Evolutionary conservation across 1,140 invertebrate genomes (phyloP), one percentile per base, ranked within the genome.

Genomic region (Leptoteleia sp.): DNA sequence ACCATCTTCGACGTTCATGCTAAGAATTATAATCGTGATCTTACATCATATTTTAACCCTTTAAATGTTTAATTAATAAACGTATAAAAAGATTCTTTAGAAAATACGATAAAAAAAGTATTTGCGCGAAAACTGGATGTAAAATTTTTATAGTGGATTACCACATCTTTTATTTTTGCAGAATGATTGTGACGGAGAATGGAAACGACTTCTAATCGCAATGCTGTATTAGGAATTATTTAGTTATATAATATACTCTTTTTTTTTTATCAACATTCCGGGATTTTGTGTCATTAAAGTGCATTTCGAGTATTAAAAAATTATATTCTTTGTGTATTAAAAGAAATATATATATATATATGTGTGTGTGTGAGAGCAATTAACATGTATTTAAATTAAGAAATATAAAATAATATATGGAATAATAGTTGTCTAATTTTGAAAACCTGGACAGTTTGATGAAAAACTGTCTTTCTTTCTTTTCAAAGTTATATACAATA

Each of bases 131-230:
- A 22, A 22, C 19, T 22, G n/a, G n/a, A n/a, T n/a, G n/a, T n/a
- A n/a, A 22, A 22, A 22, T 22, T 47, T 47, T 4, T 7, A 16
- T 7, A 6, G 1, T 8, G 8, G 15, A 9, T 38, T 52, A 37
- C 15, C 35, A 61, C 12, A 50, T 9, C 43, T 37, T 82, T 76
- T 84, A 35, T 77, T 76, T 84, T 89, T 87, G 13, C 88, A 90
- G 89, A 88, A 76, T 57, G 89, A 90, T 85, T 88, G 89, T 70
- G 68, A 76, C 16, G 92, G 91, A 11, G 91, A 91, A 70, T 92
- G 91, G 87, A 92, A 92, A 87, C 89, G 88, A 42, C 84, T 92
- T 61, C 85, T 93, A 37, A 86, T 93, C 59, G 90, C 89, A 42
- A 83, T 93, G 65, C 81, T 89, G 78, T 84, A 88, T 86, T 92